Conservation (phyloP, 2,113 vertebrate species). For the Trogon surrucura region DNA sequence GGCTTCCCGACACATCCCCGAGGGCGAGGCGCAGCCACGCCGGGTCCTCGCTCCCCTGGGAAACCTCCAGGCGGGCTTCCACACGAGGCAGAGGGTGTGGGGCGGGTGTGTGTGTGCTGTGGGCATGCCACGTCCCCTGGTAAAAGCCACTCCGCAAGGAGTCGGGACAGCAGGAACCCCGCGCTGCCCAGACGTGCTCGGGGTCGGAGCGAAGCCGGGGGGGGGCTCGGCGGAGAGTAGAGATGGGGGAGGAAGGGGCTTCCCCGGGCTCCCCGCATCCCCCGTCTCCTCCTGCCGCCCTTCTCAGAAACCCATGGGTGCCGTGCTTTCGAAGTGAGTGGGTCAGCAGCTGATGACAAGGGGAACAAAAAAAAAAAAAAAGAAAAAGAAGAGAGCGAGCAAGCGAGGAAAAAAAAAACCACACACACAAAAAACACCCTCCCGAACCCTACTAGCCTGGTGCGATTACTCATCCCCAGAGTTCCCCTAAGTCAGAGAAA, state of each 20-base stretch:
- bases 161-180: neutral
- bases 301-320: constrained; percentile 71
- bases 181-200: neutral
- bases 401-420: neutral
- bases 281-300: constrained; percentile 37
- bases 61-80: neutral
- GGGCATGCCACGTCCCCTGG: neutral
- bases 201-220: neutral
- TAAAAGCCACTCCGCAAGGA: neutral
- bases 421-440: constrained; percentile 5
- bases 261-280: constrained; percentile 32
- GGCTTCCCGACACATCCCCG: neutral
- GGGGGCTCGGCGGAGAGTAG: neutral
- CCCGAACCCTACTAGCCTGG: constrained; percentile 62
- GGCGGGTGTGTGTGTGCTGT: neutral
- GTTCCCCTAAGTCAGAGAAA: constrained; percentile 77
- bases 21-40: neutral
- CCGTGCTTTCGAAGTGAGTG: constrained; percentile 59
- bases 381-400: neutral
- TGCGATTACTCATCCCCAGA: constrained; percentile 78
- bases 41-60: neutral
- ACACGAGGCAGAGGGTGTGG: neutral
- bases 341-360: constrained; percentile 73
- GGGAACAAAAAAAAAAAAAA: neutral
- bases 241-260: neutral